Percentiles rank a stretch among this genome's conserved stretches.
Conservation (phyloP, 2,888 invertebrate species). For the Herminia tarsipennalis region DNA sequence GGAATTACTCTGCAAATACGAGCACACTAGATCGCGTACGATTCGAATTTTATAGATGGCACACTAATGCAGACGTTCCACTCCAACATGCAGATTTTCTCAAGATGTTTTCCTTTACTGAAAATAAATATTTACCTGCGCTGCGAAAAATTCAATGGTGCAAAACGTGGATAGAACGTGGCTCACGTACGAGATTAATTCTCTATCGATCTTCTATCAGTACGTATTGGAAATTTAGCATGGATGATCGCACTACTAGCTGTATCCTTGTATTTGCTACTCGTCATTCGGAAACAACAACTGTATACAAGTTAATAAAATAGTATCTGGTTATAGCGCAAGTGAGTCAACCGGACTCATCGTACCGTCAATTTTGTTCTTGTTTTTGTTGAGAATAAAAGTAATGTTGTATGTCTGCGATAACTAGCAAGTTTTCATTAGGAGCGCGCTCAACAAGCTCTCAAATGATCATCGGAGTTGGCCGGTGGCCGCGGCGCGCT, state of each 20-base stretch:
- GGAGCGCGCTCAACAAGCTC: conserved; percentile 76
- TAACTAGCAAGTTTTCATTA: conserved; percentile 82
- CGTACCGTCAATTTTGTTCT: conserved; percentile 54
- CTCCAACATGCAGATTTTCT: conserved; percentile 46
- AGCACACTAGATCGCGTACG: conserved; percentile 20
- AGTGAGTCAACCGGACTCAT: conserved; percentile 50
- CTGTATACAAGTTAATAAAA: conserved; percentile 30
- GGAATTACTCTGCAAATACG: conserved; percentile 20
- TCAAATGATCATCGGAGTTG: conserved; percentile 80
- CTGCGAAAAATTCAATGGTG: conserved; percentile 45
- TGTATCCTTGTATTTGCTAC: conserved; percentile 12
- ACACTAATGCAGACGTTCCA: conserved; percentile 45
- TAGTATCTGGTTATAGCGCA: conserved; percentile 39
- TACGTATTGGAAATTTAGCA: conserved; percentile 22
- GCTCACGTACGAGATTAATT: conserved; percentile 50
- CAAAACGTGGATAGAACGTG: conserved; percentile 41
- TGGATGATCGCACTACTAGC: conserved; percentile 12
- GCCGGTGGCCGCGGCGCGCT: conserved; percentile 67
- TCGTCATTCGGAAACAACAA: conserved; percentile 31
- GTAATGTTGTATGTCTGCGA: conserved; percentile 66
- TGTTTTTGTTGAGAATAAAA: conserved; percentile 67
- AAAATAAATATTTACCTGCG: conserved; percentile 51
- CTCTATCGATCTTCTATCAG: conserved; percentile 36
- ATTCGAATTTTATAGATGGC: conserved; percentile 33
- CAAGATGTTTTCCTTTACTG: conserved; percentile 46